phyloP scores from a whole-genome alignment of 2,797 vertebrate species.

The Ibycter americanus region DNA sequence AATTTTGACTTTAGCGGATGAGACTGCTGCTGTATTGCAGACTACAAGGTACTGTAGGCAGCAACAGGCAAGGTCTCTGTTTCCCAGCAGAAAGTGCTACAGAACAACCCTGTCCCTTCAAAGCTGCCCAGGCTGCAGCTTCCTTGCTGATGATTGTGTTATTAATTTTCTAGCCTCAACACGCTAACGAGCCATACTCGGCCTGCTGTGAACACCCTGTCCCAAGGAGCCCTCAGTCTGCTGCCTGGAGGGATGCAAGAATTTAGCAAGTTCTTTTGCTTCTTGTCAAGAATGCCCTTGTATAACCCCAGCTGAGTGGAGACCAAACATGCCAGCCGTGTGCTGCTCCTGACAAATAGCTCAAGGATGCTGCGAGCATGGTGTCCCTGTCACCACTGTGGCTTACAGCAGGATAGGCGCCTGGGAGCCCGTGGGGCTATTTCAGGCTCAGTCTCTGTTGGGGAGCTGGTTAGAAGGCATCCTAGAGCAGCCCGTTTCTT shows the following conservation, averaged over 20 bases:
- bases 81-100: background rate
- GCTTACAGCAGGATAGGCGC: background rate
- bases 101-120: background rate
- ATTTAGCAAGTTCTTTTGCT: background rate
- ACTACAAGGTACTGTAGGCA: background rate
- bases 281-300: background rate
- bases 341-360: background rate
- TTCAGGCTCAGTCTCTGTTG: background rate
- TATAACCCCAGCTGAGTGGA: background rate
- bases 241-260: background rate
- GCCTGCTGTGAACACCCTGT: background rate
- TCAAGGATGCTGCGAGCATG: fast-evolving
- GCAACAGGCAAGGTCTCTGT: background rate
- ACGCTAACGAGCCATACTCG: background rate
- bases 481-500: background rate
- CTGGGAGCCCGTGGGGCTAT: background rate
- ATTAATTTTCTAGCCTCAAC: background rate
- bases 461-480: background rate
- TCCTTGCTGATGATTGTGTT: background rate
- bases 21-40: background rate
- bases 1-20: fast-evolving
- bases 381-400: background rate
- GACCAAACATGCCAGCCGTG: fast-evolving
- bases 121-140: background rate
- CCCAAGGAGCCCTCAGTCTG: background rate